Base-by-base conservation (phyloP, 2,113 vertebrate species). In the Phoenicopterus ruber region DNA sequence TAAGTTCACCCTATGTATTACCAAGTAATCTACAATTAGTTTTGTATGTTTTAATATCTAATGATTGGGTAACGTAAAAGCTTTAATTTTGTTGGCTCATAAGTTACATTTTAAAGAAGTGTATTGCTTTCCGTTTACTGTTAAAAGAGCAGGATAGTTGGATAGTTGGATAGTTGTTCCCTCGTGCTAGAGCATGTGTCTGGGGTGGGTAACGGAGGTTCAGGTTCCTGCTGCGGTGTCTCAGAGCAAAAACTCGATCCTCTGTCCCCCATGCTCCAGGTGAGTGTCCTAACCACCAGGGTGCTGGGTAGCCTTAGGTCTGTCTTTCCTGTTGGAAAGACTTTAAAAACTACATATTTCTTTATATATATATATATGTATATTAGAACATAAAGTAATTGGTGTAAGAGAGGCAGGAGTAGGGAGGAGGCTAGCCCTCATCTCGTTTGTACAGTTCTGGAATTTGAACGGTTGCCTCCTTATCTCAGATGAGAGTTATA, bases 1-100 rank as follows among this genome's bases (percentile, higher is more conserved):
- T 99, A 97, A 99, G 99, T 99, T 88, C 85, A 82, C 66, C 46
- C 7, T 29, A 5, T 16, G 11, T 34, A 21, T 55, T 77, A 14
- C 26, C 42, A 81, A 25, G 25, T 46, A 19, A 63, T 31, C 31
- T 55, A 3, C 31, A 38, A 4, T 36, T 18, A 32, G 4, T 50
- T 86, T 63, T 17, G 5, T 16, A 2, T 26, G 42, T 13, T 95
- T 42, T 61, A 32, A 7, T 34, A 8, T 8, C 20, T 22, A 8
- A 19, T 12, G 29, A 2, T 14, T 50, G 40, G 26, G 31, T 38
- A 20, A 50, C 49, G 21, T 3, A 19, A 82, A 74, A 42, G 9
- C 25, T 59, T 74, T 34, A 1, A 25, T 57, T 89, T 38, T 91
- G 18, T 58, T 88, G 47, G 42, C 29, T 94, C 7, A 1, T 28